These are phyloP conservation scores for Thyatira batis DNA, from an alignment of 2,888 invertebrate genomes.

Conservation along the genomic window DNA sequence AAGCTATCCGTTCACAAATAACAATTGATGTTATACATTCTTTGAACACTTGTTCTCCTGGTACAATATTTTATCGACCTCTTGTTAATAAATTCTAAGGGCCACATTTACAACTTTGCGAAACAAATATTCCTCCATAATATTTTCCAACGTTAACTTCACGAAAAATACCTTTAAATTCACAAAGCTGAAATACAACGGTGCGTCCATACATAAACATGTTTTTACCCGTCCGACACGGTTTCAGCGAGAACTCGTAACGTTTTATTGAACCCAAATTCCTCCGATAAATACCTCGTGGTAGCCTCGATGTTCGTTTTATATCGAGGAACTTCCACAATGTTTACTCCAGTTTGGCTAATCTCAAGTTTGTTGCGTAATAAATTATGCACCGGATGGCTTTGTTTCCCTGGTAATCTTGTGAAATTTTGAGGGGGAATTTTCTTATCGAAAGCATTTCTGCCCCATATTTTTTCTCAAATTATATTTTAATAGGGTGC, in stretches of 20 bases:
- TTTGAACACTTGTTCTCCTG: too few relatives aligned
- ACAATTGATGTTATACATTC: too few relatives aligned
- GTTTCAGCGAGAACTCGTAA: slow-evolving; percentile 16
- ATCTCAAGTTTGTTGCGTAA: slow-evolving; percentile 16
- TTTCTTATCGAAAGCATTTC: background rate
- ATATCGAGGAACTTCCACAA: slow-evolving; percentile 27
- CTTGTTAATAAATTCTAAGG: too few relatives aligned
- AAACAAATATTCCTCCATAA: background rate
- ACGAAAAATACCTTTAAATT: slow-evolving; percentile 4
- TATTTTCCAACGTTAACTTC: background rate
- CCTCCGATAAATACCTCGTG: slow-evolving; percentile 33
- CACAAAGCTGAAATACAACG: slow-evolving; percentile 10
- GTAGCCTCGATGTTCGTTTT: slow-evolving; percentile 24
- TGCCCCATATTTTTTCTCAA: background rate
- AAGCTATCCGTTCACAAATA: too few relatives aligned
- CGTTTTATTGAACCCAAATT: slow-evolving; percentile 33
- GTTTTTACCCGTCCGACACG: slow-evolving; percentile 16
- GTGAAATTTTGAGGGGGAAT: background rate
- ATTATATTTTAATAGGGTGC: background rate
- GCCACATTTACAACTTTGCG: background rate
- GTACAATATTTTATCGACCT: too few relatives aligned
- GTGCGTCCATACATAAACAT: slow-evolving; percentile 20
- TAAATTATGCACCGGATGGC: slow-evolving; percentile 7
- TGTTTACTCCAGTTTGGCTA: slow-evolving; percentile 20
- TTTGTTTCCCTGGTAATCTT: background rate